A percentile compares a stretch with the other conserved stretches of the same genome.
These are phyloP conservation scores for Neosilurus mollespiculum DNA, from an alignment of 2,797 vertebrate genomes.

Conservation along the genomic window DNA sequence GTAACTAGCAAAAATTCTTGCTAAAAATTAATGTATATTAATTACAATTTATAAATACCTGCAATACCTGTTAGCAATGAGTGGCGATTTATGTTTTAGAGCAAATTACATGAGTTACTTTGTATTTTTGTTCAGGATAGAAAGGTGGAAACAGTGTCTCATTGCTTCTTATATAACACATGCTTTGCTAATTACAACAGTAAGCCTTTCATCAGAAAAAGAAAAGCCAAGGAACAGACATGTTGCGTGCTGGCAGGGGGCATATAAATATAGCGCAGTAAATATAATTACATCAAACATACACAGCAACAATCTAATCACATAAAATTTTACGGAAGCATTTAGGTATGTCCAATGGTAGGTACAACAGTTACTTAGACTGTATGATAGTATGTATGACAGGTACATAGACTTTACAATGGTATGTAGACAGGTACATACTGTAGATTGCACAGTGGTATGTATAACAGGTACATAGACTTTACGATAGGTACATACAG, in stretches of 20 bases:
- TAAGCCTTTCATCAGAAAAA: background rate
- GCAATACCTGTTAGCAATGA: background rate
- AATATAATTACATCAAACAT: slow-evolving; percentile 1
- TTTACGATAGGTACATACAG: too few species aligned
- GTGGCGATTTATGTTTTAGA: background rate
- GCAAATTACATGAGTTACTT: background rate
- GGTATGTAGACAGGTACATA: too few species aligned
- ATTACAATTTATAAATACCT: background rate
- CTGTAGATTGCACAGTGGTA: too few species aligned
- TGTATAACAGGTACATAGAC: too few species aligned
- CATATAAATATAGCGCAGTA: background rate
- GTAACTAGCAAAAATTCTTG: background rate
- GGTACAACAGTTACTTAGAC: too few species aligned
- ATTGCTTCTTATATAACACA: background rate
- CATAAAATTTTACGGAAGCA: background rate
- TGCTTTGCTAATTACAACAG: background rate
- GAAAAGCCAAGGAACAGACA: background rate
- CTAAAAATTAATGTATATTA: background rate
- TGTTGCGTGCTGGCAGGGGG: background rate
- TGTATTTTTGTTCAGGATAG: background rate
- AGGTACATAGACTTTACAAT: too few species aligned
- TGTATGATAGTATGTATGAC: too few species aligned
- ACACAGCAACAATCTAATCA: background rate
- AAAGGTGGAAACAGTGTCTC: background rate
- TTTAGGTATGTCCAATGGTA: too few species aligned